These are phyloP conservation scores for Tenthredo mesomela DNA, from an alignment of 2,888 invertebrate genomes.

Conservation along the genomic window DNA sequence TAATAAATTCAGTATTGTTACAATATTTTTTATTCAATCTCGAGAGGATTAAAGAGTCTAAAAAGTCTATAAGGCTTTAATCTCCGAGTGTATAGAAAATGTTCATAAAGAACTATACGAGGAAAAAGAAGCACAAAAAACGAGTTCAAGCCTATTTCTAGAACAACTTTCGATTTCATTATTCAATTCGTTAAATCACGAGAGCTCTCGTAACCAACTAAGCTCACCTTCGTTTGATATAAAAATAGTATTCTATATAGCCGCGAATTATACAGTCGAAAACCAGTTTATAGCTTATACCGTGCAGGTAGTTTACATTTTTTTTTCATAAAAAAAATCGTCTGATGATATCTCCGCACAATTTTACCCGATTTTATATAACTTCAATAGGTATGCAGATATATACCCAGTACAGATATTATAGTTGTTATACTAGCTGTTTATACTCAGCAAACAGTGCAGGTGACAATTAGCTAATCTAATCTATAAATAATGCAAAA, in stretches of 20 bases:
- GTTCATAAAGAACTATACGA: neutral
- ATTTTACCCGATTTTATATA: neutral
- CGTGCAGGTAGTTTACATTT: neutral
- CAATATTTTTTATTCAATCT: neutral
- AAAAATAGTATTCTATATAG: neutral
- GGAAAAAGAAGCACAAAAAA: neutral
- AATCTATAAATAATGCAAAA: neutral
- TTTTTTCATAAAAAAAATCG: neutral
- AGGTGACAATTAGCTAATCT: neutral
- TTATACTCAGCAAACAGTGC: neutral
- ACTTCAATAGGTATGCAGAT: no score
- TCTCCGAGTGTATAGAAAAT: neutral
- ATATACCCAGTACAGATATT: neutral
- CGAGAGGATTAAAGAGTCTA: neutral
- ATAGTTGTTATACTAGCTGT: neutral
- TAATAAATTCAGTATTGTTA: neutral
- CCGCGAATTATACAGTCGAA: neutral
- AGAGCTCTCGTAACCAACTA: neutral
- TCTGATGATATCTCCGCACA: neutral
- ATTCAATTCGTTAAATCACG: neutral
- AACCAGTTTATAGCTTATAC: constrained; percentile 28
- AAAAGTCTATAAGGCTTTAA: neutral
- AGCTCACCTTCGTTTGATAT: constrained; percentile 30
- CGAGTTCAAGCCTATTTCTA: neutral
- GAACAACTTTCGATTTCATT: constrained; percentile 31